phyloP scores from a whole-genome alignment of 2,888 invertebrate genomes.

The Marronus borbonicus region DNA sequence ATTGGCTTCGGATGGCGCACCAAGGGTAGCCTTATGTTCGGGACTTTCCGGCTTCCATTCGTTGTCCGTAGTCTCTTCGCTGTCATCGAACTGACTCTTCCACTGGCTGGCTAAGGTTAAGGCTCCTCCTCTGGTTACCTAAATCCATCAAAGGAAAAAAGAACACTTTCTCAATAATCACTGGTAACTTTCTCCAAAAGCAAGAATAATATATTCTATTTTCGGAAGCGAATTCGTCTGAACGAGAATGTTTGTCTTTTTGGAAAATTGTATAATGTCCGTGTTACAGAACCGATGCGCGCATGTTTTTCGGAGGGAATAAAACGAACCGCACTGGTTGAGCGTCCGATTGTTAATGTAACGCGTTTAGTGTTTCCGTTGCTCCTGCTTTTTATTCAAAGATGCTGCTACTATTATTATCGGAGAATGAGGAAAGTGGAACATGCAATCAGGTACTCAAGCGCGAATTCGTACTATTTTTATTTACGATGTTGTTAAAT shows the following conservation, averaged over 20 bases:
- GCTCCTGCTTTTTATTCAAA: constrained; percentile 5
- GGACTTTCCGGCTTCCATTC: constrained; percentile 92
- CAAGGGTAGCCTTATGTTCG: constrained; percentile 69
- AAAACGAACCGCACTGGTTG: background rate
- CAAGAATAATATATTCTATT: too few relatives aligned
- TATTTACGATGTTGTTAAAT: constrained; percentile 22
- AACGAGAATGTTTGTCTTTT: background rate
- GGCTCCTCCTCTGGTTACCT: constrained; percentile 91
- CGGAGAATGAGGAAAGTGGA: constrained; percentile 38
- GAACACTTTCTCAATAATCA: background rate
- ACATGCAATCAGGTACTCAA: background rate
- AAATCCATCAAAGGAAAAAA: constrained; percentile 13
- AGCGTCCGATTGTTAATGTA: constrained; percentile 8
- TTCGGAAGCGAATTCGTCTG: background rate
- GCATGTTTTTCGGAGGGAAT: background rate
- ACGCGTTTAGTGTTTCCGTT: background rate
- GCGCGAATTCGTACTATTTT: constrained; percentile 27
- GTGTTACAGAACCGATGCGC: background rate
- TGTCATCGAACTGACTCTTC: constrained; percentile 97
- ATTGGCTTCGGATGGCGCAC: constrained; percentile 65
- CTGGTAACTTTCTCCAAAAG: background rate
- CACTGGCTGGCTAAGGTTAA: constrained; percentile 93
- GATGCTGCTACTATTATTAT: constrained; percentile 38
- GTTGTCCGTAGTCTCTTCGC: constrained; percentile 94
- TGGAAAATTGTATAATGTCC: background rate